These are phyloP conservation scores for Rallus limicola DNA, from an alignment of 2,113 vertebrate species.

Conservation along the genomic window DNA sequence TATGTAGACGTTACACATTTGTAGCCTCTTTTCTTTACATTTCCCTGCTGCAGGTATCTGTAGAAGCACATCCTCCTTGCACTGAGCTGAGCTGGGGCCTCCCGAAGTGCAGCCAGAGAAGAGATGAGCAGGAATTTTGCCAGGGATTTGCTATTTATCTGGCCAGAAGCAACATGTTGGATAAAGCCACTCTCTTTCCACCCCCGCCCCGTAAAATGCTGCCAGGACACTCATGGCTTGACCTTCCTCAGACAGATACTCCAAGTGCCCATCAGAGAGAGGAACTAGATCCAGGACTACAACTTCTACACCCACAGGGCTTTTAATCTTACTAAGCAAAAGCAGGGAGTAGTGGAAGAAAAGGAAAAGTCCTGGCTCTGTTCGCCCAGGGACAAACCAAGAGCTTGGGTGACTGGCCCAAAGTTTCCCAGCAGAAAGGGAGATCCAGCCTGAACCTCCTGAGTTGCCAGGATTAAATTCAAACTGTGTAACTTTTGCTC, in stretches of 20 bases:
- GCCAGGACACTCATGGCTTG: not conserved
- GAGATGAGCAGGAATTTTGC: not conserved
- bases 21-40: conserved; percentile 20
- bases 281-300: not conserved
- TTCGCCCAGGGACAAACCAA: not conserved
- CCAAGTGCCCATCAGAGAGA: not conserved
- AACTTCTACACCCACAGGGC: not conserved
- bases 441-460: not conserved
- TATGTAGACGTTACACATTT: conserved; percentile 45
- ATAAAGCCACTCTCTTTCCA: not conserved
- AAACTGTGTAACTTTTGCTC: not conserved
- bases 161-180: not conserved
- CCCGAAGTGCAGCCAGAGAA: not conserved
- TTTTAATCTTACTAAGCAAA: not conserved
- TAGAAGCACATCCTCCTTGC: not conserved
- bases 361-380: not conserved
- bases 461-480: not conserved
- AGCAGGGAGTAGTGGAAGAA: not conserved
- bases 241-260: not conserved
- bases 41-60: conserved; percentile 6
- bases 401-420: not conserved
- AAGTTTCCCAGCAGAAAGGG: not conserved
- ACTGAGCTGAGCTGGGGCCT: not conserved
- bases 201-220: not conserved
- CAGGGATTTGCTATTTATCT: not conserved